Conservation (phyloP, 2,113 vertebrate species). For the Thermophis baileyi region DNA sequence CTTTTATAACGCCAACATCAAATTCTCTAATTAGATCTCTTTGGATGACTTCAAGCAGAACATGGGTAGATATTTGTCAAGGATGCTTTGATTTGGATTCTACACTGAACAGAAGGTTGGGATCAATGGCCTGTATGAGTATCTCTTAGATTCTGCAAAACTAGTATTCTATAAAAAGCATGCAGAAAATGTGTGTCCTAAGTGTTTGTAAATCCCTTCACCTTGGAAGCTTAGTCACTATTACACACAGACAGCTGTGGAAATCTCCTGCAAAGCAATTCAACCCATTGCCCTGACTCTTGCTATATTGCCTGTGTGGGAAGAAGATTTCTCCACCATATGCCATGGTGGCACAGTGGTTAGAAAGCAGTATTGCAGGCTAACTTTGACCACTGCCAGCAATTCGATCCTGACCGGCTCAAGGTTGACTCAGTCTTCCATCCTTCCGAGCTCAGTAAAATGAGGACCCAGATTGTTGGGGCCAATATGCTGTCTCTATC, state of each 20-base stretch:
- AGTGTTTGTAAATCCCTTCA: not conserved
- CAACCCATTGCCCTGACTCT: not conserved
- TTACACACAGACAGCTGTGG: not conserved
- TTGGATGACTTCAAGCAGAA: not conserved
- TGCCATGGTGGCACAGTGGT: not conserved
- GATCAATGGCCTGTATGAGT: not conserved
- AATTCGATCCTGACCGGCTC: not conserved
- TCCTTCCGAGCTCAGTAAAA: not conserved
- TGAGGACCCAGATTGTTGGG: not conserved
- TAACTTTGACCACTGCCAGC: not conserved
- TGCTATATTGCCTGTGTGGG: not conserved
- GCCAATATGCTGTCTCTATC: not conserved
- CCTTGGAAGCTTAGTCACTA: not conserved
- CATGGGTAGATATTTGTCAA: not conserved
- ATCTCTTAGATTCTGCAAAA: not conserved
- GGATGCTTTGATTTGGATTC: not conserved
- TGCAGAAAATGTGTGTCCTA: not conserved
- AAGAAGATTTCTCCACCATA: not conserved
- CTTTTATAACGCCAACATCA: not conserved
- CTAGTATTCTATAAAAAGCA: not conserved
- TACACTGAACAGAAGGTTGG: not conserved
- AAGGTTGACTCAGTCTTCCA: not conserved
- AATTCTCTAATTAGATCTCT: not conserved
- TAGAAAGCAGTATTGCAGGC: not conserved
- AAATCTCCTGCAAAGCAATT: not conserved